Conservation (phyloP, 2,888 invertebrate genomes). For the Tortrix viridana region DNA sequence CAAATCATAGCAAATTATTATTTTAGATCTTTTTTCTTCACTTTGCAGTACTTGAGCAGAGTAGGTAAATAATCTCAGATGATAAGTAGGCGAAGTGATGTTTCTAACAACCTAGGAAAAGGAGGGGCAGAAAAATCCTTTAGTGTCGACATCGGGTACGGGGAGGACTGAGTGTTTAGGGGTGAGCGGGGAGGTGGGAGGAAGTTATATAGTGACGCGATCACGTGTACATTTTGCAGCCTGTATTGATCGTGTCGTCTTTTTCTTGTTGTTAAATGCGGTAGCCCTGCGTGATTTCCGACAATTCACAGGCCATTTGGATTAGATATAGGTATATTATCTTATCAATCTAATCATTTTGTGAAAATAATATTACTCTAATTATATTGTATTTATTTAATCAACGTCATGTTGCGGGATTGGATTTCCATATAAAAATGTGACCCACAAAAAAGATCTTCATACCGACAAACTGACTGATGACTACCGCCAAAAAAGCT, state of each 20-base stretch:
- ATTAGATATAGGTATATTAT: too few relatives aligned
- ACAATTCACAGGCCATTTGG: constrained; percentile 34
- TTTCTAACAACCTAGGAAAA: constrained; percentile 51
- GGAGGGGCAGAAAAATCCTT: constrained; percentile 68
- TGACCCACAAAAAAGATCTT: too few relatives aligned
- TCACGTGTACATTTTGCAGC: constrained; percentile 84
- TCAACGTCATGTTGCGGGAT: too few relatives aligned
- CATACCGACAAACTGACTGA: too few relatives aligned
- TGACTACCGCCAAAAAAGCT: too few relatives aligned
- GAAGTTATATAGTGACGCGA: constrained; percentile 83
- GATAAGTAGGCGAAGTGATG: constrained; percentile 43
- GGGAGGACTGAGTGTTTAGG: constrained; percentile 71
- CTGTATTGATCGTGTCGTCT: constrained; percentile 80
- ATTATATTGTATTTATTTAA: constrained; percentile 6
- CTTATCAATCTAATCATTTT: constrained; percentile 8
- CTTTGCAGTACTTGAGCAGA: constrained; percentile 5
- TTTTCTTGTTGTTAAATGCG: constrained; percentile 68
- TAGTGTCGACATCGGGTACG: constrained; percentile 70
- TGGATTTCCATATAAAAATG: too few relatives aligned
- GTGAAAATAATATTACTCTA: constrained; percentile 10
- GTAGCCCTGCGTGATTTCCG: constrained; percentile 60
- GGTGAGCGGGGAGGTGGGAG: constrained; percentile 73
- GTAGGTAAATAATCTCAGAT: constrained; percentile 17
- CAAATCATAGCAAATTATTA: constrained; percentile 23
- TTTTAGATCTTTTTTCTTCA: constrained; percentile 2